Evolutionary conservation across 1,140 invertebrate species (phyloP).

Genomic region (Stegodyphus dumicola): DNA sequence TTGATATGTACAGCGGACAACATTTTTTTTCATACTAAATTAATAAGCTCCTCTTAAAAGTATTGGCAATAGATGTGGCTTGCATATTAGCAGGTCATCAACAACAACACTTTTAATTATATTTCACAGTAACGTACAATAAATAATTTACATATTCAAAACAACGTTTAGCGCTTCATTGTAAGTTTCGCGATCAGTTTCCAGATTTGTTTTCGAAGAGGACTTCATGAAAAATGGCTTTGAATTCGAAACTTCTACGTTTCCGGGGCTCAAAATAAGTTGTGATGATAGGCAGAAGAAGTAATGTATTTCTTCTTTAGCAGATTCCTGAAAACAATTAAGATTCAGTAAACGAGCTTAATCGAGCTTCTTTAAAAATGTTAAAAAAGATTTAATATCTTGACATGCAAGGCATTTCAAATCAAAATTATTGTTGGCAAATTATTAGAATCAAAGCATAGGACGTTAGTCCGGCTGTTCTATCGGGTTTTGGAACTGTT

Average conservation of each 20-base stretch:
- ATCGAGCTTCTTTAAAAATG: too few species aligned
- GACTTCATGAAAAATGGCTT: not conserved
- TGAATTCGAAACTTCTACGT: not conserved
- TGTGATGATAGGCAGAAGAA: too few species aligned
- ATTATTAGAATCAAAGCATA: too few species aligned
- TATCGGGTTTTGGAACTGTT: too few species aligned
- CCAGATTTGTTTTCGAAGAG: constrained; percentile 38
- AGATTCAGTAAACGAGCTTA: too few species aligned
- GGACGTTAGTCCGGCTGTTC: too few species aligned
- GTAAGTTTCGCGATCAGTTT: constrained; percentile 33
- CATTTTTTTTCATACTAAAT: constrained; percentile 44
- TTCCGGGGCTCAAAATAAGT: too few species aligned
- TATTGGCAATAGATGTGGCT: constrained; percentile 52
- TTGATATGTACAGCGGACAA: constrained; percentile 59
- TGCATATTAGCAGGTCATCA: not conserved
- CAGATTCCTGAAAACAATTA: too few species aligned
- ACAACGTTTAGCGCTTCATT: constrained; percentile 16
- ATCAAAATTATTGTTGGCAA: too few species aligned
- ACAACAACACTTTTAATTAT: constrained; percentile 38
- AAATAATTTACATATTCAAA: not conserved
- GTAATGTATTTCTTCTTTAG: too few species aligned
- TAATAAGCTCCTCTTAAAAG: constrained; percentile 60
- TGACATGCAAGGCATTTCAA: too few species aligned
- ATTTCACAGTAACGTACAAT: constrained; percentile 19
- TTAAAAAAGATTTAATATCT: too few species aligned